Conservation (phyloP, 2,888 invertebrate species). For the Orthosia cruda region DNA sequence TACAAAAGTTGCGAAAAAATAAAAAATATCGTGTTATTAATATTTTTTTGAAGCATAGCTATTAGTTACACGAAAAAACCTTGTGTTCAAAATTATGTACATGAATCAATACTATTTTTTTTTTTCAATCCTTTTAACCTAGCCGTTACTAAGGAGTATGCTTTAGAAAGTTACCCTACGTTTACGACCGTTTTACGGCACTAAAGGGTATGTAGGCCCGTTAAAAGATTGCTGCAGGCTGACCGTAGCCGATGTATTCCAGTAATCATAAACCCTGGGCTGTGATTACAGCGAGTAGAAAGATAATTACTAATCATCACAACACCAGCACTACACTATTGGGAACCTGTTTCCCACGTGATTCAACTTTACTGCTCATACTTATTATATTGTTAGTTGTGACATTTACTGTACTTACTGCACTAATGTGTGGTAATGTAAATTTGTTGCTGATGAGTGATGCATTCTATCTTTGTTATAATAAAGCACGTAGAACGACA, state of each 20-base stretch:
- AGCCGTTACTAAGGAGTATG: too few relatives aligned
- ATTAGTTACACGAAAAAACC: too few relatives aligned
- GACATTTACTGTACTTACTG: constrained; percentile 17
- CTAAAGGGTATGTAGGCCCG: too few relatives aligned
- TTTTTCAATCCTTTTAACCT: too few relatives aligned
- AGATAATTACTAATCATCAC: constrained; percentile 33
- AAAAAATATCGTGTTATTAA: too few relatives aligned
- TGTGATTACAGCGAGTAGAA: constrained; percentile 21
- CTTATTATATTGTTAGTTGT: background rate
- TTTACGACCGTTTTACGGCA: too few relatives aligned
- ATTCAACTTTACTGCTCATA: constrained; percentile 15
- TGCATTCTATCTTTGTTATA: constrained; percentile 1
- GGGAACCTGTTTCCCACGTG: constrained; percentile 33
- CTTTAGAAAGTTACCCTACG: too few relatives aligned
- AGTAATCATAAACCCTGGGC: constrained; percentile 15
- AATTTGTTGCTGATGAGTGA: constrained; percentile 19
- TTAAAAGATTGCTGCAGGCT: constrained; percentile 9
- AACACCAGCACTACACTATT: background rate
- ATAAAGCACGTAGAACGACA: constrained; percentile 8
- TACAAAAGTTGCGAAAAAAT: too few relatives aligned
- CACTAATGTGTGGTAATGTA: constrained; percentile 7
- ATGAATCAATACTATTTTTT: too few relatives aligned
- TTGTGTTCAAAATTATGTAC: too few relatives aligned
- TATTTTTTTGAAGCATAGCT: too few relatives aligned
- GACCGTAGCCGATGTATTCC: background rate